Base-by-base conservation (phyloP, 2,113 vertebrate genomes). In the Pachycephala philippinensis region DNA sequence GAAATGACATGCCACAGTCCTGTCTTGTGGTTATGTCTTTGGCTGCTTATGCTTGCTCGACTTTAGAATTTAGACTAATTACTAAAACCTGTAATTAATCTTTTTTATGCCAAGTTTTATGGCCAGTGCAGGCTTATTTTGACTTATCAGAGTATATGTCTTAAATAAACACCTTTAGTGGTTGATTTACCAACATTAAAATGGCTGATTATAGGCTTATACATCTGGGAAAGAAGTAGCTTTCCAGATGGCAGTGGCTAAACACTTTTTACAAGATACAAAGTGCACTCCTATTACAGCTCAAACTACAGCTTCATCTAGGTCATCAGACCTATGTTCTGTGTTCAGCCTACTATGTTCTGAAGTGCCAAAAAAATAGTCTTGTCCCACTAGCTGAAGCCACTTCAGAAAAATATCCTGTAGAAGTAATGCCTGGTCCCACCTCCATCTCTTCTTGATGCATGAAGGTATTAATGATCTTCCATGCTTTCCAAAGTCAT, bases 1-100 rank as follows among this genome's bases (percentile, higher is more conserved):
- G 2, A 79, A 87, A 70, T 6, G 9, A 79, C 0, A 0, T 0
- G 2, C 30, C 42, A 56, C 31, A 35, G 20, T 49, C 40, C 18
- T 42, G 24, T 49, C 84, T 47, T 54, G 35, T 26, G 52, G 5
- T 57, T 35, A 30, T 15, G 9, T 59, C 45, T 61, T 53, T 53
- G 64, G 39, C 47, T 77, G 53, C 44, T 76, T 57, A 33, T 30
- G 24, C 24, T 88, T 57, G 35, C 59, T 79, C 3, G 7, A 63
- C 47, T 87, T 30, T 6, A 19, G 28, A 81, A 66, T 76, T 82
- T 71, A 75, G 33, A 22, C 37, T 35, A 24, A 59, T 24, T 35
- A 83, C 45, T 83, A 42, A 91, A 93, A 56, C 3, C 15, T 76
- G 17, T 52, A 78, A 72, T 76, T 80, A 4, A n/a, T 45, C 22